Evolutionary conservation across 35 echinoderm and acorn worm species (phyloP), one percentile per base, ranked within the genome.

Genomic region (Apostichopus japonicus): DNA sequence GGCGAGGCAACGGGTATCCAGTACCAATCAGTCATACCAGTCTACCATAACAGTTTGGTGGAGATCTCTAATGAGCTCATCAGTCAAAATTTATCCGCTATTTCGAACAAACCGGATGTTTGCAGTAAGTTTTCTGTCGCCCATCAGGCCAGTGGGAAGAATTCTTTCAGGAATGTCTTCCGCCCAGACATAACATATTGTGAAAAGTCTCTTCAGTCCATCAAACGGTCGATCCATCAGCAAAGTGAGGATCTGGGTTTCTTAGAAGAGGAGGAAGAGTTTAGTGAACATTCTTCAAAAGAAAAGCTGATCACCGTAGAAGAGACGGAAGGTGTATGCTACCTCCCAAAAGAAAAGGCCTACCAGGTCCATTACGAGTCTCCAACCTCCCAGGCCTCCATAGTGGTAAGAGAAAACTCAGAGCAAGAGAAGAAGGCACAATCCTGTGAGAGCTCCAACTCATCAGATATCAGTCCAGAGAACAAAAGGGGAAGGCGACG

Each of bases 111-210:
- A 58, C 93, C 91, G 0, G 91, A 91, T 21, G 63, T 44, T 15
- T 65, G 87, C 65, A 75, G 65, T 10, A 91, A 72, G n/a, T 17
- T 95, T 10, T 87, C 93, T 10, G 21, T 8, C 4, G 86, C 90
- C 54, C 65, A 89, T 54, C 77, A 94, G 59, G 72, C 88, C 5
- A 76, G 56, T 53, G 77, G 55, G 5, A 92, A 94, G n/a, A 98
- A 98, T 65, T 98, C 96, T 15, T 98, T 98, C 90, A 89, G 96
- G 55, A 98, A 95, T 61, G 79, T 98, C 84, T 98, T 98, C 90
- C 92, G 94, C 54, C 96, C 96, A 0, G 96, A 98, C 79, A 72
- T 98, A 77, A 98, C 92, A 1, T 94, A 95, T 72, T 95, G 96
- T 67, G 77, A 94, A 82, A 92, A 90, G 10, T 98, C 96, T 5